Conservation (phyloP, 2,888 invertebrate species). For the Ferdinandea cuprea region DNA sequence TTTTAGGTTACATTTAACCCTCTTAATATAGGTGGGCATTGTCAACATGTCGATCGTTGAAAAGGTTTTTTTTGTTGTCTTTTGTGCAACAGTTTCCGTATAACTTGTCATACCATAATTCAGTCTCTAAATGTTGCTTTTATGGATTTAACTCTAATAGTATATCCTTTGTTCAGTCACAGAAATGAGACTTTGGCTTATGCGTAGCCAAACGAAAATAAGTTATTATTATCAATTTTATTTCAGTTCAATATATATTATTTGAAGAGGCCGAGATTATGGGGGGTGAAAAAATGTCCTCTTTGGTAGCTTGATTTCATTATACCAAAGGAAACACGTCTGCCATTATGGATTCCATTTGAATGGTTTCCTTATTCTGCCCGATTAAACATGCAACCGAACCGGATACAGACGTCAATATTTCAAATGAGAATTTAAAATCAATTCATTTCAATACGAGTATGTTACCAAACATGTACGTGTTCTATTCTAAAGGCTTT, state of each 20-base stretch:
- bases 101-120: no score
- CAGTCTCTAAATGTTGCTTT: no score
- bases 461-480: not conserved
- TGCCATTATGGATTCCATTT: not conserved
- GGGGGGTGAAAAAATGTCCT: not conserved
- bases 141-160: no score
- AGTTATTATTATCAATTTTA: not conserved
- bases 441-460: not conserved
- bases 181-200: no score
- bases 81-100: no score
- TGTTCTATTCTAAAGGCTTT: not conserved
- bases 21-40: no score
- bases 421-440: not conserved
- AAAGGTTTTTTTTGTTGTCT: no score
- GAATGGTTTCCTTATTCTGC: not conserved
- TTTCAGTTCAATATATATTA: not conserved
- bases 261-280: not conserved
- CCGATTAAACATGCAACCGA: slow-evolving; percentile 1
- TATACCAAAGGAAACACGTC: not conserved
- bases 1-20: no score
- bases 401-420: not conserved
- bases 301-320: not conserved
- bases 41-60: no score
- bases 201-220: not conserved
- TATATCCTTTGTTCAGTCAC: no score